Conservation (phyloP, 2,797 vertebrate species). For the Coregonus ussuriensis region DNA sequence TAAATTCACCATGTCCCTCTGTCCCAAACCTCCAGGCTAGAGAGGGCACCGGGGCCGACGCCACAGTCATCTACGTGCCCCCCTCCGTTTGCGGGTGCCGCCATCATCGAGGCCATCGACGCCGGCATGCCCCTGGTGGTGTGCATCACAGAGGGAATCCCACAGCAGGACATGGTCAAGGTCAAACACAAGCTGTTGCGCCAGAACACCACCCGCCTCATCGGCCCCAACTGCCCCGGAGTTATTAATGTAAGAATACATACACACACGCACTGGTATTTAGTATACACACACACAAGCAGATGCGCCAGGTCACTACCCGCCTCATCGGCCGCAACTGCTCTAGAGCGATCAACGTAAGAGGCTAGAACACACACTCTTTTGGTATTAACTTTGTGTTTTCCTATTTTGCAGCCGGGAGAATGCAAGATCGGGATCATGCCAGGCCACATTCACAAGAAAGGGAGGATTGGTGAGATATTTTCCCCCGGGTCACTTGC, state of each 20-base stretch:
- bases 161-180: conserved; percentile 98
- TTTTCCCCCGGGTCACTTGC: neutral
- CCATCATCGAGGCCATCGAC: conserved; percentile 92
- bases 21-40: conserved; percentile 79
- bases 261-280: too few relatives aligned
- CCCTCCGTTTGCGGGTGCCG: conserved; percentile 92
- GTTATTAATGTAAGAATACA: conserved; percentile 91
- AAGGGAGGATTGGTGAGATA: conserved; percentile 93
- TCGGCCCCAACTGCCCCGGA: conserved; percentile 97
- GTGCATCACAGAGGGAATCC: conserved; percentile 98
- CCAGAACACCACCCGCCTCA: conserved; percentile 87
- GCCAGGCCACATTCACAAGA: conserved; percentile 99
- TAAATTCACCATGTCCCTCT: neutral
- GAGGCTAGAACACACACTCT: conserved; percentile 34
- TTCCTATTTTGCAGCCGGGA: conserved; percentile 78
- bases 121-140: conserved; percentile 91
- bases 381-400: neutral
- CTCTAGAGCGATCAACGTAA: conserved; percentile 97
- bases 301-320: conserved; percentile 87
- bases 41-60: conserved; percentile 88
- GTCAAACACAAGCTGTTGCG: conserved; percentile 91
- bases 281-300: conserved; percentile 77
- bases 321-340: conserved; percentile 97
- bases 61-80: conserved; percentile 96
- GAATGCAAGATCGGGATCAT: conserved; percentile 99